Base-by-base conservation (phyloP, 2,888 invertebrate genomes). In the Xanthorhoe designata region DNA sequence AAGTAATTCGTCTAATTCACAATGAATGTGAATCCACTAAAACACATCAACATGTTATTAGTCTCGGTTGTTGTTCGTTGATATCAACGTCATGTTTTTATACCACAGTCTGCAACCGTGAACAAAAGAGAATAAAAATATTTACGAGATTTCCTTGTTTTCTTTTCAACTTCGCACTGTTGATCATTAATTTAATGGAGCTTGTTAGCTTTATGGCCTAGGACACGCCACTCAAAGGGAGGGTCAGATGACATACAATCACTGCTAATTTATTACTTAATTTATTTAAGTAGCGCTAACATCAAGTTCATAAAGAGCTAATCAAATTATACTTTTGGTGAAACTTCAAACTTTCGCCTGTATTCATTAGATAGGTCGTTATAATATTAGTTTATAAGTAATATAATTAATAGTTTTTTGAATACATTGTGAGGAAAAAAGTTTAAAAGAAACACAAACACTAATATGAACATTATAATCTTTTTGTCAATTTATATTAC, bases 261-360 rank as follows among this genome's bases (percentile, higher is more conserved):
- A 49, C 49, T 9, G 15, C 38, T 35, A 38, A 8, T 61, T 61
- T 61, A 61, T 61, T 54, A 49, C 47, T 61, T 50, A 49, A 55
- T 61, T 55, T 55, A 55, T 61, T 38, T 38, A 61, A 61, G 61
- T 61, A 61, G 49, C 49, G 49, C 47, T 54, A 18, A 54, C 49
- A 61, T 61, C 49, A 50, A 49, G 49, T 29, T 61, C 55, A 50
- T 61, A 38, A 61, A 54, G 17, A 42, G 38, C 4, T 13, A 13
- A 42, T 42, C 38, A 13, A 42, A 42, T 4, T 13, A 13, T 42
- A 13, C 13, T 42, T 42, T 13, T n/a, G n/a, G n/a, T n/a, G n/a
- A 35, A 35, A 35, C 35, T 35, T 35, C 24, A 24, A 13, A 42
- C 13, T 42, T 42, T 13, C 3, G 38, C 13, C 8, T 38, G 38